Percentiles rank a stretch among this genome's conserved stretches.
Conservation (phyloP, 2,113 vertebrate genomes). For the Marmota monax region DNA sequence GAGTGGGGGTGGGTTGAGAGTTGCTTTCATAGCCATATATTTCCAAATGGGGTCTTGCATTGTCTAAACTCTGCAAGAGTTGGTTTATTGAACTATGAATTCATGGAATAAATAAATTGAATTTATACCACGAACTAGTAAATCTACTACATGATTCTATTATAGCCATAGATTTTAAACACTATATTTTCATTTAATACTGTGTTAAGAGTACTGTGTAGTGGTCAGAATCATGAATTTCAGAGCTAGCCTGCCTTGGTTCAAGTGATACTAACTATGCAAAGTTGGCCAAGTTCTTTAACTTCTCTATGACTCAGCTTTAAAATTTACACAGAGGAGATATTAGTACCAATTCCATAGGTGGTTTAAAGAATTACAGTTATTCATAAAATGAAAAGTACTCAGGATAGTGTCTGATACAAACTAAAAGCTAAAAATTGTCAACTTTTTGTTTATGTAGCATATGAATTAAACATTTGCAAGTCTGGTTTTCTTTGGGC, state of each 20-base stretch:
- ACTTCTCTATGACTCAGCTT: background rate
- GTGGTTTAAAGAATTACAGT: background rate
- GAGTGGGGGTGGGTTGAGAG: background rate
- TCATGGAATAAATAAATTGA: constrained; percentile 33
- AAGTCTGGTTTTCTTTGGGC: background rate
- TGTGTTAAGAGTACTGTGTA: background rate
- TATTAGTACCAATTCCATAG: background rate
- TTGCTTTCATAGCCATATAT: background rate
- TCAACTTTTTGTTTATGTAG: background rate
- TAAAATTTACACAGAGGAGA: background rate
- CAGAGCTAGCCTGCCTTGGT: background rate
- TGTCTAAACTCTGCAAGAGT: constrained; percentile 54
- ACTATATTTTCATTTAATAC: constrained; percentile 54
- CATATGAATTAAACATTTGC: constrained; percentile 7
- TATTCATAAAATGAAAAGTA: constrained; percentile 38
- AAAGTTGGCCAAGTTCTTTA: background rate
- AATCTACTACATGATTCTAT: constrained; percentile 19
- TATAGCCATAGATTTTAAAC: constrained; percentile 34
- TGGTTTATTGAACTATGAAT: constrained; percentile 42
- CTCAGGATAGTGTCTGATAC: background rate
- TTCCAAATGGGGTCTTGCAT: constrained; percentile 48
- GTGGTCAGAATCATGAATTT: constrained; percentile 25
- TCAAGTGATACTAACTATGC: constrained; percentile 44
- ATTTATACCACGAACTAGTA: constrained; percentile 43
- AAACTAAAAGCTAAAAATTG: constrained; percentile 48